Evolutionary conservation across 2,888 invertebrate genomes (phyloP), one percentile per base, ranked within the genome.

Genomic region (Amphipoea lucens): DNA sequence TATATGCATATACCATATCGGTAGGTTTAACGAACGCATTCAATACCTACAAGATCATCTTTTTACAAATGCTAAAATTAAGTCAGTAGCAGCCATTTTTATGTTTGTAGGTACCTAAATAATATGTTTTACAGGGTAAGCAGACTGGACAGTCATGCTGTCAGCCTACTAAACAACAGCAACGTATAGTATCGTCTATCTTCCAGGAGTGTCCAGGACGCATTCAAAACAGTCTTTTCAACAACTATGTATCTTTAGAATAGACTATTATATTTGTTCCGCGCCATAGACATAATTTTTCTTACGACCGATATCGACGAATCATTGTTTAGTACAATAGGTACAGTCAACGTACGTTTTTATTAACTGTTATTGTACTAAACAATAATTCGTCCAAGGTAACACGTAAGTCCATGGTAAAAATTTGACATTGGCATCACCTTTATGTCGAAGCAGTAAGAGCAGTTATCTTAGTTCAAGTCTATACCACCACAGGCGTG

Each of bases 21-120:
- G n/a, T 40, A 29, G 60, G 57, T 69, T 45, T 29, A 60, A 45
- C 20, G 1, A 72, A 79, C 14, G n/a, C 3, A 54, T 62, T 14
- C 1, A n/a, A 14, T 29, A 29, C 29, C 29, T 20, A 17, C 5
- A 45, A 12, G 54, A 72, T 40, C 54, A 54, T n/a, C 36, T 75
- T 29, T 40, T 54, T 17, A 17, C 14, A 23, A 57, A 81, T n/a
- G 74, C 40, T 60, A 66, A 51, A 74, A 74, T 66, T 65, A 73
- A 65, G 14, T 42, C 42, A 60, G 4, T 23, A n/a, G 4, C 48
- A 48, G n/a, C n/a, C 36, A 51, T n/a, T 66, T 67, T 45, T 23
- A 36, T 42, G 14, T 45, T 81, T 45, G 45, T 65, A 23, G 9
- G 11, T 60, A 5, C n/a, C 36, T 36, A 36, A 1, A 36, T 36